Conservation (phyloP, 2,888 invertebrate species). For the Polydrusus pterygomalis region DNA sequence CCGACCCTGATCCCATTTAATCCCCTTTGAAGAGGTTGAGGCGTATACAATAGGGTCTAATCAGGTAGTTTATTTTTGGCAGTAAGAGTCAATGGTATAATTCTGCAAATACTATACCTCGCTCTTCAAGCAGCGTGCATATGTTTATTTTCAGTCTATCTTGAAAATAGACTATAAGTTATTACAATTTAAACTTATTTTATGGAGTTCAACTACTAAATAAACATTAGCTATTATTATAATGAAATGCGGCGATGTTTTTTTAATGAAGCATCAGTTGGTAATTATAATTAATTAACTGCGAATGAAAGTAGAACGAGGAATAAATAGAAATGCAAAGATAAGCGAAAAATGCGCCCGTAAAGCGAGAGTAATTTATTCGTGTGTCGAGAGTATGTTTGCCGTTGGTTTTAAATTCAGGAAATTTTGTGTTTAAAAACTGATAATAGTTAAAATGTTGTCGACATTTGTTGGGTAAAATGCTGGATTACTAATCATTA, state of each 20-base stretch:
- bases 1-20: too few species aligned
- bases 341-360: conserved; percentile 15
- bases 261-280: background rate
- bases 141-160: too few species aligned
- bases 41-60: too few species aligned
- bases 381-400: conserved; percentile 13
- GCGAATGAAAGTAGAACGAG: conserved; percentile 14
- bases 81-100: too few species aligned
- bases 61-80: too few species aligned
- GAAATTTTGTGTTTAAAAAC: conserved; percentile 2
- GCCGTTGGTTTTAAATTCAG: conserved; percentile 5
- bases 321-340: conserved; percentile 20
- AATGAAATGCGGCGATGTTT: background rate
- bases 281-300: conserved; percentile 21
- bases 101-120: too few species aligned
- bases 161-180: too few species aligned
- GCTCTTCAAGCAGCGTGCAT: too few species aligned
- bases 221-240: background rate
- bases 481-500: too few species aligned
- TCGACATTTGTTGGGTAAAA: background rate
- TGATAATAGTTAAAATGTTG: conserved; percentile 1
- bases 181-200: background rate
- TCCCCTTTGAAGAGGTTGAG: too few species aligned
- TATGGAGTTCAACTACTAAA: too few species aligned
- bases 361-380: conserved; percentile 16